These are phyloP conservation scores for Petrocephalus sullivani DNA, from an alignment of 2,797 vertebrate species.

Conservation along the genomic window DNA sequence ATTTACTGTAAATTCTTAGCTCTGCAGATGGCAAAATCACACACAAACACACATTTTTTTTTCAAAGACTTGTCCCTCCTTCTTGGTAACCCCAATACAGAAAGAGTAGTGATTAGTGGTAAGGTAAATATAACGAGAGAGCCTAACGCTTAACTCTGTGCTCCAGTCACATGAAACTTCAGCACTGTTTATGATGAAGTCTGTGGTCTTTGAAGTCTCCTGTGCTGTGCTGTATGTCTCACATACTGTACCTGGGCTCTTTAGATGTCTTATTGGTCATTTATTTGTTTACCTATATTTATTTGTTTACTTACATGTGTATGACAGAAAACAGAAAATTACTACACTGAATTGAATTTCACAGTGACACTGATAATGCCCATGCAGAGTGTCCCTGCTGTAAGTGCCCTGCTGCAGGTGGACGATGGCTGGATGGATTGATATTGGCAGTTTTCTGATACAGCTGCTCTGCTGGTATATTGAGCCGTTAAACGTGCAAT, in stretches of 20 bases:
- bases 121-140: too few relatives aligned
- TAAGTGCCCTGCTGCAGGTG: not conserved
- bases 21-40: not conserved
- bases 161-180: not conserved
- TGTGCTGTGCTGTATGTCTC: not conserved
- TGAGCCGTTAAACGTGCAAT: not conserved
- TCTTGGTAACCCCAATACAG: not conserved
- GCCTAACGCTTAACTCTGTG: not conserved
- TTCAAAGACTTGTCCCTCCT: not conserved
- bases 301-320: not conserved
- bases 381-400: not conserved
- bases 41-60: not conserved
- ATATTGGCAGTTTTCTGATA: not conserved
- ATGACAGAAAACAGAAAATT: not conserved
- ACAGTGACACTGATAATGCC: not conserved
- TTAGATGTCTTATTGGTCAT: not conserved
- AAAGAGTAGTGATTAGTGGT: not conserved
- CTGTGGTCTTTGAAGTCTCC: not conserved
- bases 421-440: not conserved
- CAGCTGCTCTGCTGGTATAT: too few relatives aligned
- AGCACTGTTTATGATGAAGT: not conserved
- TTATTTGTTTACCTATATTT: not conserved
- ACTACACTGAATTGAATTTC: not conserved
- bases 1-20: not conserved
- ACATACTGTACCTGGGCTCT: not conserved